Conservation (phyloP, 2,797 vertebrate species). For the Enteromius treurensis region DNA sequence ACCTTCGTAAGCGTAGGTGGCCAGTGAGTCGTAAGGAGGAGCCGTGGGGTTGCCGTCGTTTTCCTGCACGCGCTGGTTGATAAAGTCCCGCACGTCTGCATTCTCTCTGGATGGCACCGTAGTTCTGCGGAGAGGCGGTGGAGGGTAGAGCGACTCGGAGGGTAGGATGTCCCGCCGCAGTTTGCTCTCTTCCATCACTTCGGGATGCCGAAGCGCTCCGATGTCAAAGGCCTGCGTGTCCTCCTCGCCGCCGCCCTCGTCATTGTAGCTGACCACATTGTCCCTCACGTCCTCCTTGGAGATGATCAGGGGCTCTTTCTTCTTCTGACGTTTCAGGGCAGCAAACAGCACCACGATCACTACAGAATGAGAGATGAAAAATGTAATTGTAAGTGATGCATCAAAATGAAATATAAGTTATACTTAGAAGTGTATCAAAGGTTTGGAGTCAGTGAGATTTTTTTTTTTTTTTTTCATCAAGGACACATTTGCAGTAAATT, state of each 20-base stretch:
- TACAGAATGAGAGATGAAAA: conserved; percentile 68
- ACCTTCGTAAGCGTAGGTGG: conserved; percentile 96
- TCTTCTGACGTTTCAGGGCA: conserved; percentile 85
- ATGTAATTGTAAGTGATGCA: background rate
- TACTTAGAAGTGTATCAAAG: background rate
- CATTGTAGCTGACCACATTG: conserved; percentile 95
- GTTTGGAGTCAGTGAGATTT: background rate
- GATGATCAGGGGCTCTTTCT: conserved; percentile 93
- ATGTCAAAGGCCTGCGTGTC: conserved; percentile 96
- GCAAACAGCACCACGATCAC: conserved; percentile 91
- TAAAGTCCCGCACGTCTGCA: conserved; percentile 90
- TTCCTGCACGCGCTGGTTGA: conserved; percentile 90
- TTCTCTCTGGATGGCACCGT: conserved; percentile 79
- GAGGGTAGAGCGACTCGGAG: conserved; percentile 79
- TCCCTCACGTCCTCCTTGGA: conserved; percentile 95
- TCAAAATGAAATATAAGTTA: background rate
- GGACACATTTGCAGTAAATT: background rate
- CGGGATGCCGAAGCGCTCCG: conserved; percentile 88
- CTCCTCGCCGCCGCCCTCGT: conserved; percentile 93
- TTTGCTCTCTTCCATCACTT: conserved; percentile 82
- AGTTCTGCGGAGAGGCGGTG: conserved; percentile 67
- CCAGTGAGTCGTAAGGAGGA: conserved; percentile 94
- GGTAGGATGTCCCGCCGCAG: conserved; percentile 90
- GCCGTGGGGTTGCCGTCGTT: conserved; percentile 88
- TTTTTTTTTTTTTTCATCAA: background rate